A percentile compares a stretch with the other conserved stretches of the same genome.
phyloP scores from a whole-genome alignment of 2,888 invertebrate species.

The Callinectes sapidus region DNA sequence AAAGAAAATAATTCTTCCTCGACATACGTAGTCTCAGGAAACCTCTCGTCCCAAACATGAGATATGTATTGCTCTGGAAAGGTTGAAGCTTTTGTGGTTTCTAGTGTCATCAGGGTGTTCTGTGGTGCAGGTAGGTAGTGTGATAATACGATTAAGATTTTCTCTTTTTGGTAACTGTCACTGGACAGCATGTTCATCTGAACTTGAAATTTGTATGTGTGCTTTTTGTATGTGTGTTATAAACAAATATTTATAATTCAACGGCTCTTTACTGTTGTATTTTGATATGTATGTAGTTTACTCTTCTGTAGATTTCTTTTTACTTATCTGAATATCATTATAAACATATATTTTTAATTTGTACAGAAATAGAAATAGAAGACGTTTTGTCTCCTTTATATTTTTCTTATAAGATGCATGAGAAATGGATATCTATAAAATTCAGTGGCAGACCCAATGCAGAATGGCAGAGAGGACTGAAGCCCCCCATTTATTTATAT shows the following conservation, averaged over 20 bases:
- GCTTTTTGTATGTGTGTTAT: no score
- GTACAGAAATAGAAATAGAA: neutral
- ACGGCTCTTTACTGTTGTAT: neutral
- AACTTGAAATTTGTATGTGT: no score
- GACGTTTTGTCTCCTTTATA: neutral
- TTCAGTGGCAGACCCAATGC: no score
- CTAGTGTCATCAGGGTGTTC: neutral
- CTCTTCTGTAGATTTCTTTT: neutral
- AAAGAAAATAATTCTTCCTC: neutral
- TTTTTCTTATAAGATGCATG: neutral
- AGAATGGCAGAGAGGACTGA: no score
- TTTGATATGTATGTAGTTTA: neutral
- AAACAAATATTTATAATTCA: neutral
- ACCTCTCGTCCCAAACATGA: neutral
- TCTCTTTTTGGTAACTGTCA: neutral
- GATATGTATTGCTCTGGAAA: neutral
- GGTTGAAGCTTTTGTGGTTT: neutral
- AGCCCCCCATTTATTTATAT: no score
- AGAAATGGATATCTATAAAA: neutral
- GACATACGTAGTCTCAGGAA: neutral
- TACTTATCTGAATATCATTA: no score
- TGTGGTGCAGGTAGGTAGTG: neutral
- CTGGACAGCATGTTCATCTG: neutral
- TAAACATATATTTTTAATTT: neutral
- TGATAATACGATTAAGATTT: neutral